Evolutionary conservation across 2,113 vertebrate species (phyloP), one percentile per base, ranked within the genome.

Genomic region (Bagarius yarrelli): DNA sequence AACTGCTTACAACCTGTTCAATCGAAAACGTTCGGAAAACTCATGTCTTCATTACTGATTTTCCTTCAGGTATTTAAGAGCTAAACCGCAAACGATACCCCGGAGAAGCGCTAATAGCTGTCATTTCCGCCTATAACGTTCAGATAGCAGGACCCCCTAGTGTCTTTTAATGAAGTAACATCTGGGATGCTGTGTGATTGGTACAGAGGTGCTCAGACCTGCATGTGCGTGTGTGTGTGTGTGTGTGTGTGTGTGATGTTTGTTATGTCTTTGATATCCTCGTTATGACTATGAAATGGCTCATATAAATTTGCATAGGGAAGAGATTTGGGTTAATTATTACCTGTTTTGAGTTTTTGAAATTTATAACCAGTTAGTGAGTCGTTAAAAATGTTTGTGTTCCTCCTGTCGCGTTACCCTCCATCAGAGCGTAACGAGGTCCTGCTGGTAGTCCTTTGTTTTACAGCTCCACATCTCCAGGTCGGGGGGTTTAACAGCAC

Each of bases 371-470:
- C 69, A 60, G 82, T 85, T 81, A 85, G n/a, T 25, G 83, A 59
- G 81, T 88, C 85, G 87, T 81, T 88, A 83, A 83, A 81, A 44
- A 67, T 71, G 21, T 19, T 55, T 2, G 44, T 72, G 19, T 76
- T 79, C 76, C 53, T 87, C 80, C 40, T 84, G 70, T 80, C 81
- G 76, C 50, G 74, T 79, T 87, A 78, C 81, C 85, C 86, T 91
- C 76, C 85, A 84, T 91, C 82, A 21, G 52, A 25, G 72, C 57
- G 25, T 71, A 76, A 71, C 40, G 32, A 67, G 64, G 44, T 85
- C 82, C 88, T 88, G 86, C 83, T 90, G 88, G 85, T 88, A 81
- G 84, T 89, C 84, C 81, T 86, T 88, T 75, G 79, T 89, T 92
- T 93, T 91, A 92, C 83, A 87, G 87, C 84, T 72, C 86, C 64